A percentile compares a stretch with the other conserved stretches of the same genome.
Evolutionary conservation across 2,888 invertebrate species (phyloP).

Genomic region (Hydrotaea cyrtoneurina): DNA sequence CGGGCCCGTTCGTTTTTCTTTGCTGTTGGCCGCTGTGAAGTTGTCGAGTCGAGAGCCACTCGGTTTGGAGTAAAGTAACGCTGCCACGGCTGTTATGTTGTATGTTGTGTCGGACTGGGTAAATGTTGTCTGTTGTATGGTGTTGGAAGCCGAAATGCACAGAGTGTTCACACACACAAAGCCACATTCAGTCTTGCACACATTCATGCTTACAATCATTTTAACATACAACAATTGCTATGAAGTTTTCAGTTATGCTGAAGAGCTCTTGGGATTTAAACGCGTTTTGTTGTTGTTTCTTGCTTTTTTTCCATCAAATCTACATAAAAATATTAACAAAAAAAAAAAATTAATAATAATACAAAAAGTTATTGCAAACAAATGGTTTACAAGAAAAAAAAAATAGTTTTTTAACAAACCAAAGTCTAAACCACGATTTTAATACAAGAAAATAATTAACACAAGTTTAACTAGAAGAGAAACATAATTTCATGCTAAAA

Average conservation of each 20-base stretch:
- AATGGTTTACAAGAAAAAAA: not conserved
- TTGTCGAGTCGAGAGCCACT: too few relatives aligned
- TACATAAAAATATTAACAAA: slow-evolving; percentile 38
- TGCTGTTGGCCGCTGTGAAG: too few relatives aligned
- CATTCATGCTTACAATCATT: slow-evolving; percentile 1
- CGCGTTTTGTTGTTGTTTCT: slow-evolving; percentile 67
- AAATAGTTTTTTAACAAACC: not conserved
- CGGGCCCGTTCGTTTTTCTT: not conserved
- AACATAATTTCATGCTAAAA: not conserved
- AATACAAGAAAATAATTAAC: not conserved
- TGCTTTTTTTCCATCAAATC: slow-evolving; percentile 6
- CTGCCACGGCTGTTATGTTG: too few relatives aligned
- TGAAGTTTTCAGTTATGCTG: slow-evolving; percentile 77
- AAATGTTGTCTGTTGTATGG: not conserved
- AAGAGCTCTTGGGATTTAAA: slow-evolving; percentile 78
- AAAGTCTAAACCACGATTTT: not conserved
- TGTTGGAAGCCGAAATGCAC: not conserved
- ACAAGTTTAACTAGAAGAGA: not conserved
- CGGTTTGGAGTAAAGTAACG: too few relatives aligned
- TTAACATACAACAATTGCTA: slow-evolving; percentile 33
- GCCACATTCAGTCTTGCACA: not conserved
- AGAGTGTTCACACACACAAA: not conserved
- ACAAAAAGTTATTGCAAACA: not conserved
- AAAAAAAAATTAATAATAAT: not conserved
- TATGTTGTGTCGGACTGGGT: not conserved